Percentiles rank a stretch among this genome's conserved stretches.
These are phyloP conservation scores for Pteromalus puparum DNA, from an alignment of 1,140 invertebrate species.

Conservation along the genomic window DNA sequence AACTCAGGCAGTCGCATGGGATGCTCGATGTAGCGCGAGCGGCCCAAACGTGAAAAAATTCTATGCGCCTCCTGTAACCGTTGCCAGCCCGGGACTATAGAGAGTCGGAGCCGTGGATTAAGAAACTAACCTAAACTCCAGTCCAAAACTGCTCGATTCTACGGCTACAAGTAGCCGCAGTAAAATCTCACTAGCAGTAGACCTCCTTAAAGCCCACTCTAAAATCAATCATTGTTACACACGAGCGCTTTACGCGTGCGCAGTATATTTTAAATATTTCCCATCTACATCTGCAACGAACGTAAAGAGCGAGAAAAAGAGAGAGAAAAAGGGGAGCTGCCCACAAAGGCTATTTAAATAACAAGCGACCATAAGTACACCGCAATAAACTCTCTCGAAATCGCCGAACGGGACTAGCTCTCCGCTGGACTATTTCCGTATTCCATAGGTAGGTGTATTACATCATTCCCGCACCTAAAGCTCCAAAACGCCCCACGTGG, in stretches of 20 bases:
- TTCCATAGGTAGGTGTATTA: background rate
- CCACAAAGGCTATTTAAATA: slow-evolving; percentile 24
- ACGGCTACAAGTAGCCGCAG: too few species aligned
- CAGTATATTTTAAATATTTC: background rate
- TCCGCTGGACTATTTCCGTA: background rate
- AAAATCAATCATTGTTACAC: slow-evolving; percentile 15
- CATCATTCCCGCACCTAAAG: slow-evolving; percentile 5
- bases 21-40: too few species aligned
- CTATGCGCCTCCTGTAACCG: too few species aligned
- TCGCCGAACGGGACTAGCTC: background rate
- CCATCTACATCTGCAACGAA: background rate
- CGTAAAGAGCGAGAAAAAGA: background rate
- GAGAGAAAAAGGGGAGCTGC: background rate
- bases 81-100: too few species aligned
- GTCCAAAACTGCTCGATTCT: too few species aligned
- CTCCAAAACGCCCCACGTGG: background rate
- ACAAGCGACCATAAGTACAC: slow-evolving; percentile 7
- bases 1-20: too few species aligned
- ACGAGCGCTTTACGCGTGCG: background rate
- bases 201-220: background rate
- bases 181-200: background rate
- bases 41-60: too few species aligned
- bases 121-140: too few species aligned
- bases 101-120: too few species aligned
- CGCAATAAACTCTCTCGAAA: slow-evolving; percentile 14